phyloP scores from a whole-genome alignment of 2,113 vertebrate species.

The Paramormyrops kingsleyae region DNA sequence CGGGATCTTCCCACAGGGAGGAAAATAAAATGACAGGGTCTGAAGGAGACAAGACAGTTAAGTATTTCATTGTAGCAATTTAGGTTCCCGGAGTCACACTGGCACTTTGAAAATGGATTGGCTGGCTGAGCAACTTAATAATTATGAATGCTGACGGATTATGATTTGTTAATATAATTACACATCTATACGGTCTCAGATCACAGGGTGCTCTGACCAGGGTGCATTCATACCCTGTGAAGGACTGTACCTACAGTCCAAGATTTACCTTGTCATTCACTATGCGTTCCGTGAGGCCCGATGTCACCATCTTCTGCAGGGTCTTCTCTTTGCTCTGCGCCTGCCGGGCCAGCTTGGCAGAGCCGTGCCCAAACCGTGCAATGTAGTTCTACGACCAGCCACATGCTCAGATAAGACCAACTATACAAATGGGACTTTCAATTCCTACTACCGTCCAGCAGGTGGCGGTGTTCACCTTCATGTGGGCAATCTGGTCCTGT shows the following conservation, averaged over 20 bases:
- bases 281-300: conserved; percentile 90
- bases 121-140: background rate
- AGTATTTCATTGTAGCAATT: background rate
- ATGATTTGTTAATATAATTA: background rate
- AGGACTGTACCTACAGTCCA: background rate
- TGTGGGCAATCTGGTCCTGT: conserved; percentile 94
- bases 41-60: conserved; percentile 42
- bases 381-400: conserved; percentile 80
- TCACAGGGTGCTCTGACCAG: background rate
- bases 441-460: background rate
- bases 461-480: conserved; percentile 73
- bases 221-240: background rate
- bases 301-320: conserved; percentile 97
- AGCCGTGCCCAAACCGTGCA: conserved; percentile 93
- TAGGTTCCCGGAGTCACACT: background rate
- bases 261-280: conserved; percentile 83
- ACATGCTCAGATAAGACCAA: background rate
- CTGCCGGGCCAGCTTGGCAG: conserved; percentile 90
- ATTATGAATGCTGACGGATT: background rate
- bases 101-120: background rate
- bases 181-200: background rate
- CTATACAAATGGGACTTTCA: background rate
- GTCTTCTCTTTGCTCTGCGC: conserved; percentile 99
- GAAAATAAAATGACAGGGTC: conserved; percentile 96
- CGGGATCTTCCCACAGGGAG: conserved; percentile 93